Conservation (phyloP, 2,888 invertebrate species). For the Hirtodrosophila trivittata region DNA sequence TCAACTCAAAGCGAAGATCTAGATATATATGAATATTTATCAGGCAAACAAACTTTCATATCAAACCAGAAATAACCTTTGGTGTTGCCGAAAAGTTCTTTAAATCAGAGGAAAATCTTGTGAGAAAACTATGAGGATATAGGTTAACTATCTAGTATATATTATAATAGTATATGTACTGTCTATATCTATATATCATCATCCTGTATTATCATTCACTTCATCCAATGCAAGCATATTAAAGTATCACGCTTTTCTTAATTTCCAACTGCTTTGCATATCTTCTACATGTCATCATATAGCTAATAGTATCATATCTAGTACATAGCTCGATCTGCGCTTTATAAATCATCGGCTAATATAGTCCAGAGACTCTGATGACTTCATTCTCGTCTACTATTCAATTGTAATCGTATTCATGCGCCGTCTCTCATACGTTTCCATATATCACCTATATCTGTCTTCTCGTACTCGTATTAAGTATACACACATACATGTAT, state of each 20-base stretch:
- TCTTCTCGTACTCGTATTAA: conserved; percentile 45
- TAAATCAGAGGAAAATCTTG: too few relatives aligned
- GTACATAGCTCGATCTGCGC: conserved; percentile 12
- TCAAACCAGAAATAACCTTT: too few relatives aligned
- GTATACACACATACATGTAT: conserved; percentile 9
- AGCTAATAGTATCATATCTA: not conserved
- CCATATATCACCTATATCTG: conserved; percentile 24
- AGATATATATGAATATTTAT: too few relatives aligned
- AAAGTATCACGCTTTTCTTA: conserved; percentile 38
- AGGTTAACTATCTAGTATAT: not conserved
- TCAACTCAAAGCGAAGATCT: too few relatives aligned
- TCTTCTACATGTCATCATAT: conserved; percentile 1
- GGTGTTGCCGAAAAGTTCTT: too few relatives aligned
- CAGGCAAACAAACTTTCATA: too few relatives aligned
- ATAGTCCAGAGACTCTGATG: too few relatives aligned
- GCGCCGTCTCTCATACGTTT: conserved; percentile 17
- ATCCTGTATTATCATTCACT: conserved; percentile 14
- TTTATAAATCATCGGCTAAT: conserved; percentile 13
- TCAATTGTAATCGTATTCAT: conserved; percentile 24
- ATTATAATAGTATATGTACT: not conserved
- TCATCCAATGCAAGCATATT: conserved; percentile 8
- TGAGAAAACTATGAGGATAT: too few relatives aligned
- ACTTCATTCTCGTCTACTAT: too few relatives aligned
- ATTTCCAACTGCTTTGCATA: conserved; percentile 38
- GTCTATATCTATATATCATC: not conserved